phyloP scores from a whole-genome alignment of 2,797 vertebrate genomes.

The Loriculus beryllinus region DNA sequence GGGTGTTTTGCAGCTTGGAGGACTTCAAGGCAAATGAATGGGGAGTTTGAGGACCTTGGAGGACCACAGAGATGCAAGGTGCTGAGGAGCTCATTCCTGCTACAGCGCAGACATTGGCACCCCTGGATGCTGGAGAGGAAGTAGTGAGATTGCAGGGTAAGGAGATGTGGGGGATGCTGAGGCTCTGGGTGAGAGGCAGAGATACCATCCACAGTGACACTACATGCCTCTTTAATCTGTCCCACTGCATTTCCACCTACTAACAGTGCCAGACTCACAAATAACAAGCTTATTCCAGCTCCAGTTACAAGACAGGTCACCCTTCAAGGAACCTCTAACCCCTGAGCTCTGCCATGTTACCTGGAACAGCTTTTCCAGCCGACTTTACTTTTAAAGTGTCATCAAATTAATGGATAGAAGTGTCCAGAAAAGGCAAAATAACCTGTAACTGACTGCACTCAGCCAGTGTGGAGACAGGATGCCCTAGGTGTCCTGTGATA shows the following conservation, averaged over 20 bases:
- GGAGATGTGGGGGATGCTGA: neutral
- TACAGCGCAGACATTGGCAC: neutral
- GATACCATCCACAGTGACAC: neutral
- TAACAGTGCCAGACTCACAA: neutral
- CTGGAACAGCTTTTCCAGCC: neutral
- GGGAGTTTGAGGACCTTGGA: neutral
- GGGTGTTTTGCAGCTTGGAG: neutral
- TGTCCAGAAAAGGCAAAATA: neutral
- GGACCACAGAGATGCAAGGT: neutral
- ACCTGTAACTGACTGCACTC: neutral
- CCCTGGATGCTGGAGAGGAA: neutral
- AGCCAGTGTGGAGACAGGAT: neutral
- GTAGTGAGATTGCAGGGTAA: neutral
- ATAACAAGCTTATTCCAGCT: neutral
- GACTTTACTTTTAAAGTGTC: neutral
- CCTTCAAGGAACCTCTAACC: neutral
- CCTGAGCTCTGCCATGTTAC: neutral
- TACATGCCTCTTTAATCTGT: neutral
- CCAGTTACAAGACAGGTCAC: neutral
- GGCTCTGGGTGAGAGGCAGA: neutral
- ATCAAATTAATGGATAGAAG: neutral
- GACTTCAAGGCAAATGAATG: neutral
- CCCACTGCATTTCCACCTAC: neutral
- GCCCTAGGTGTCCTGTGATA: rapidly evolving
- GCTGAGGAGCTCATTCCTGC: neutral